Percentiles rank a stretch among this genome's conserved stretches.
Evolutionary conservation across 2,888 invertebrate genomes (phyloP).

Genomic region (Isoperla grammatica): DNA sequence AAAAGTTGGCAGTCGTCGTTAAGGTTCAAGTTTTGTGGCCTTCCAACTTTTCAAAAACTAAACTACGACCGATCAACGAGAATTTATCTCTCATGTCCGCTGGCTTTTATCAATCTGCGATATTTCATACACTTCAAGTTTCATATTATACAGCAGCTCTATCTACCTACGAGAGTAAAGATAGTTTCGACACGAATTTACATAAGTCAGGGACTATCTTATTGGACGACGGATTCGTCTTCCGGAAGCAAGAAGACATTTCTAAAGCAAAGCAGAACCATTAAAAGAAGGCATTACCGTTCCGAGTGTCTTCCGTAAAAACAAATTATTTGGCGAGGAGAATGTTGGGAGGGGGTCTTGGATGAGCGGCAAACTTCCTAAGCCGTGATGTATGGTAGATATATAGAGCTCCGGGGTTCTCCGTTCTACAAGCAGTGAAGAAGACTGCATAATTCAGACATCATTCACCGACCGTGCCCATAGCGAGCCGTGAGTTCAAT

Average conservation of each 20-base stretch:
- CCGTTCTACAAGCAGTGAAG: conserved; percentile 8
- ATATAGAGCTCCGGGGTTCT: conserved; percentile 22
- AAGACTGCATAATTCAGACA: conserved; percentile 30
- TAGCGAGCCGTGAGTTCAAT: background rate
- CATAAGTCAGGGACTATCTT: conserved; percentile 2
- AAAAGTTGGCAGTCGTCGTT: conserved; percentile 25
- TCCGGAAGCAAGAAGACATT: conserved; percentile 20
- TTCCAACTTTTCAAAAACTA: conserved; percentile 24
- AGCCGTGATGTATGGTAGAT: conserved; percentile 27
- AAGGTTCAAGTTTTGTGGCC: conserved; percentile 21
- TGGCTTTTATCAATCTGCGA: conserved; percentile 30
- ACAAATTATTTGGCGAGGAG: conserved; percentile 27
- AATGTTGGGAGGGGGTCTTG: conserved; percentile 11
- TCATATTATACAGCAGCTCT: conserved; percentile 15
- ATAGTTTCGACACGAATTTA: conserved; percentile 5
- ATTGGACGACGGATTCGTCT: conserved; percentile 8
- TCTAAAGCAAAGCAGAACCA: conserved; percentile 29
- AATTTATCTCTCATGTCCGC: conserved; percentile 27
- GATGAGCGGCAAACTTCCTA: conserved; percentile 22
- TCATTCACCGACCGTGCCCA: conserved; percentile 24
- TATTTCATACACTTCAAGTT: conserved; percentile 23
- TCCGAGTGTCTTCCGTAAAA: conserved; percentile 30
- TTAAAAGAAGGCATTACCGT: conserved; percentile 31
- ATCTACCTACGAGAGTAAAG: background rate
- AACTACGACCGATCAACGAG: conserved; percentile 22